Evolutionary conservation across 2,888 invertebrate genomes (phyloP).

Genomic region (Aleiodes testaceus): DNA sequence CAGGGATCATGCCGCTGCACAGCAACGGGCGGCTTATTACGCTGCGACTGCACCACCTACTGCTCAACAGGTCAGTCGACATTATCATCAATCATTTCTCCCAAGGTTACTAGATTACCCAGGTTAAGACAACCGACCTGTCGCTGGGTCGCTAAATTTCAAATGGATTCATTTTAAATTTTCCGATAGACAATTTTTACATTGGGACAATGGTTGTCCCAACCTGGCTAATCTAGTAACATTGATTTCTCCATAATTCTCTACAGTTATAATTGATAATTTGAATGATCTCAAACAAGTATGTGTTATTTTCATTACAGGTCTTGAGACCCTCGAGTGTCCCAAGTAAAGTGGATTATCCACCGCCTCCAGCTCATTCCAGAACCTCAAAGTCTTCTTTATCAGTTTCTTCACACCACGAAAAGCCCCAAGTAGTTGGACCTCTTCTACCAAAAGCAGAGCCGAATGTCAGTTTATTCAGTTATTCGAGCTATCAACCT

Average conservation of each 20-base stretch:
- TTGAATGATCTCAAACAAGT: neutral
- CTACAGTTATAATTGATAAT: neutral
- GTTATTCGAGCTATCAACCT: constrained; percentile 78
- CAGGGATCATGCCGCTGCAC: constrained; percentile 69
- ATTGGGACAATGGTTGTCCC: too few species aligned
- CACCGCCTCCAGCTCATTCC: constrained; percentile 74
- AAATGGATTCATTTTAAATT: too few species aligned
- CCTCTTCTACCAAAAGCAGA: constrained; percentile 77
- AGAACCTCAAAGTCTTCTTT: constrained; percentile 69
- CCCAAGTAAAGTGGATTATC: constrained; percentile 69
- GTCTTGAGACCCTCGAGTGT: constrained; percentile 69
- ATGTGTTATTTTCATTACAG: constrained; percentile 51
- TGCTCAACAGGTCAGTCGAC: constrained; percentile 64
- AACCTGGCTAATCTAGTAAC: too few species aligned
- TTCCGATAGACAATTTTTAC: too few species aligned
- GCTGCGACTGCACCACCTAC: constrained; percentile 71
- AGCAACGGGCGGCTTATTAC: constrained; percentile 75
- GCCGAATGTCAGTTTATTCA: constrained; percentile 80
- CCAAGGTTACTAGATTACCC: too few species aligned
- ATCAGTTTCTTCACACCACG: constrained; percentile 67
- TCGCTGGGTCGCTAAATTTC: too few species aligned
- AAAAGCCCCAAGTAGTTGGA: constrained; percentile 56
- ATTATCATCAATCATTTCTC: neutral
- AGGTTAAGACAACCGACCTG: too few species aligned
- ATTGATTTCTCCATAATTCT: neutral